These are phyloP conservation scores for Argya squamiceps DNA, from an alignment of 2,797 vertebrate species.

Conservation along the genomic window DNA sequence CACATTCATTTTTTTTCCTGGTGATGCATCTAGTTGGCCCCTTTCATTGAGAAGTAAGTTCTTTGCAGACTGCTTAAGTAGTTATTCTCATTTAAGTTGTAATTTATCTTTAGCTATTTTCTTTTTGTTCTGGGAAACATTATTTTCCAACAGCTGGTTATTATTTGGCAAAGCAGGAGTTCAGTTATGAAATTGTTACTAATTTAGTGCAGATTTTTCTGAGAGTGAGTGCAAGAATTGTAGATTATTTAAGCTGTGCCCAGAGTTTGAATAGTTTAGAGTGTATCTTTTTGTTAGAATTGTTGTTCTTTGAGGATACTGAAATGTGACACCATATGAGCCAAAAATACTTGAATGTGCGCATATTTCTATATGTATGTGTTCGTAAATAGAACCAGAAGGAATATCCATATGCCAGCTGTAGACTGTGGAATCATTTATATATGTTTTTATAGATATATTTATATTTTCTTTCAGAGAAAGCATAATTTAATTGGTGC, in stretches of 20 bases:
- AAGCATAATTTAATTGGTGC: neutral
- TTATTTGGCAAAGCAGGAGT: neutral
- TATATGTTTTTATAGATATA: neutral
- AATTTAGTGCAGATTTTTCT: neutral
- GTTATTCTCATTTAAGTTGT: neutral
- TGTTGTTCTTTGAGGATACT: neutral
- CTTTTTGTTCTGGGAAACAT: neutral
- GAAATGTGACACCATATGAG: neutral
- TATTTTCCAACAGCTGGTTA: neutral
- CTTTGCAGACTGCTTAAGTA: neutral
- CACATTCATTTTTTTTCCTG: neutral
- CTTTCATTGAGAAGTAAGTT: neutral
- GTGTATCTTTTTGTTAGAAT: neutral
- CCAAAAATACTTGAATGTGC: neutral
- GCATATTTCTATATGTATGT: neutral
- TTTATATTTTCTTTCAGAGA: neutral
- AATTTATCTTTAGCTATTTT: neutral
- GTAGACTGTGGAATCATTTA: neutral
- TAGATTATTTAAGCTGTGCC: neutral
- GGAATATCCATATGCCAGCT: neutral
- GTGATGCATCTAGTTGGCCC: neutral
- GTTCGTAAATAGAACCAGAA: neutral
- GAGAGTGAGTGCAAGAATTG: neutral
- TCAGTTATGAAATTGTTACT: slow-evolving; percentile 10
- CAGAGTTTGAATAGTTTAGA: neutral